Base-by-base conservation (phyloP, 2,797 vertebrate species). In the Pangasius djambal region DNA sequence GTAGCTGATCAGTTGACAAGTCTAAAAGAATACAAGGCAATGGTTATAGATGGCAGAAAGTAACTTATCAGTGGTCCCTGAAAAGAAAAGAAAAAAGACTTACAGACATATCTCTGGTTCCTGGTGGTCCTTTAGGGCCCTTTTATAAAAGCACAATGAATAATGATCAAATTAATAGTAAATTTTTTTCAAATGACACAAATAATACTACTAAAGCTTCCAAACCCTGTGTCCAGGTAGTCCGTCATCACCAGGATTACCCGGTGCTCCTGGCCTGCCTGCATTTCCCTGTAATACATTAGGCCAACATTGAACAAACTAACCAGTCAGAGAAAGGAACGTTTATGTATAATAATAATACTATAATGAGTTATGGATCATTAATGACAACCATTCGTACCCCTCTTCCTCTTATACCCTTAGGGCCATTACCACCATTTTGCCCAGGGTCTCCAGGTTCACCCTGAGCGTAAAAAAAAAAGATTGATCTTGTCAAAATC, bases 1-100 rank as follows among this genome's bases (percentile, higher is more conserved):
- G 91, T 96, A 96, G 88, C 93, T 94, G 88, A 98, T 93, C 93
- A 98, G 94, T 91, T 97, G 93, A 94, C 98, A 98, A 86, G 96
- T 95, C 97, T 98, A 93, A 37, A 88, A 90, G 57, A 85, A 65
- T 65, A 91, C 88, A 40, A 89, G 7, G 48, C 75, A 79, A 37
- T 34, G 44, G 12, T 72, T 82, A 69, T 52, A 55, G 4, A n/a
- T 18, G 52, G 3, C 8, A 28, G 13, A 52, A 88, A 28, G 44
- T 28, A 55, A 2, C 5, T 52, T 13, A 59, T 83, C 22, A 31
- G 78, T 74, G 91, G 0, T 97, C 97, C 15, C 4, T 22, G 34
- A 31, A n/a, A 78, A 77, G 12, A 3, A 69, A 8, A 48, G n/a
- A 48, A 98, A 34, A 69, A 34, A 31, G 78, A 96, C 97, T 94